Base-by-base conservation (phyloP, 1,140 invertebrate genomes). In the Drosophila ironensis region DNA sequence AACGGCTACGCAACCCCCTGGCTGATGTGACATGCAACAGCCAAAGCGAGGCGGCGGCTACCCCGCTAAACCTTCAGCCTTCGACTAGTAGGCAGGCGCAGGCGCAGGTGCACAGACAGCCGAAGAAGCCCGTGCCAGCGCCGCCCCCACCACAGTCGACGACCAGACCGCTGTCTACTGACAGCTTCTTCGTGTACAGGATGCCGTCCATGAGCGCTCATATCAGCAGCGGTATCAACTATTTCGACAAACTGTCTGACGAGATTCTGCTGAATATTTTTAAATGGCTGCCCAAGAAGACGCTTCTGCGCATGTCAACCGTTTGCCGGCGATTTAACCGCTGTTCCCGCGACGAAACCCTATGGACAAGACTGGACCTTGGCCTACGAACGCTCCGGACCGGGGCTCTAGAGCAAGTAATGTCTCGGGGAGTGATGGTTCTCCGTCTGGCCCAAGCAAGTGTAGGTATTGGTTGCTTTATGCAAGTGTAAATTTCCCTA, bases 251-350 rank as follows among this genome's bases (percentile, higher is more conserved):
- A 53, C 78, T 96, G 38, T 95, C 95, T 0, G 96, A 97, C 91
- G 96, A 97, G 90, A 93, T 97, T 54, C 92, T 97, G 11, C 89
- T 97, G n/a, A 92, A 93, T 67, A 94, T 98, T 27, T 94, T 97
- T 54, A 92, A 93, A 73, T 96, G 94, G 93, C 91, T 98, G 33
- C 94, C 95, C 4, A 97, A 96, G 81, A 92, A 93, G 64, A 93
- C 93, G 8, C 90, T 97, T 38, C 92, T 93, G 33, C 92, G 93
- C 68, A 94, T 94, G 86, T 92, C 94, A 50, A 89, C 92, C 53
- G 94, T 96, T 1, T 95, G 93, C 75, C 92, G 92, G 45, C 92
- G 94, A 91, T 96, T 90, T 70, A 80, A 94, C 86, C 91, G 94
- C 75, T 92, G 97, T 66, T 93, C 94, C 14, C 93, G 93, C 38